Evolutionary conservation across 23 tunicate species (phyloP).

Genomic region (Clavelina lepadiformis): DNA sequence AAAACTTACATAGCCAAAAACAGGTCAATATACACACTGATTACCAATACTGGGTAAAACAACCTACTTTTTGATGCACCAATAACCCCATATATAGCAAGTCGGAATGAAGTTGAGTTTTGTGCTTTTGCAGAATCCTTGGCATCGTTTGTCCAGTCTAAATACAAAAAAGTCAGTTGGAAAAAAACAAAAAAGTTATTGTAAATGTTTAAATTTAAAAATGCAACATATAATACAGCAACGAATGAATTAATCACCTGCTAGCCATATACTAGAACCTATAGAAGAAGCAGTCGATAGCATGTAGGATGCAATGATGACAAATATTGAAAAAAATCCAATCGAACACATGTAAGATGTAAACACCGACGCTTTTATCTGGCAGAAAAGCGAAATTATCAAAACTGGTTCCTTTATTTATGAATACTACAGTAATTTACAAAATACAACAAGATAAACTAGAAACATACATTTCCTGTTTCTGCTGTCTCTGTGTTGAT

Average conservation of each 20-base stretch:
- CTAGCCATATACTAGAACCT: constrained; percentile 76
- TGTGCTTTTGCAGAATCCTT: constrained; percentile 47
- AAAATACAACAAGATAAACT: too few species aligned
- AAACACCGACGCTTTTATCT: constrained; percentile 75
- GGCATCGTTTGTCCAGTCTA: constrained; percentile 64
- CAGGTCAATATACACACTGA: too few species aligned
- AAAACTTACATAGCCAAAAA: too few species aligned
- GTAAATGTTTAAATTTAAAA: too few species aligned
- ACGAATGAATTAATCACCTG: constrained; percentile 44
- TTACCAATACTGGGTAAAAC: too few species aligned
- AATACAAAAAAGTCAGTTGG: background rate
- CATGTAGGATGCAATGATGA: constrained; percentile 45
- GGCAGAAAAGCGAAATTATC: constrained; percentile 1
- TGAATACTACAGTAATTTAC: too few species aligned
- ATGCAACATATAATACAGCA: too few species aligned
- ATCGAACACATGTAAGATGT: constrained; percentile 63
- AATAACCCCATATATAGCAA: constrained; percentile 57
- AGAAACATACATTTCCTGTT: constrained; percentile 80
- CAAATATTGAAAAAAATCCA: constrained; percentile 40
- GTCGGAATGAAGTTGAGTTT: constrained; percentile 26
- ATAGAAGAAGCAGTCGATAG: constrained; percentile 46
- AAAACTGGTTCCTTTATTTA: too few species aligned
- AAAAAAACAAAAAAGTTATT: too few species aligned
- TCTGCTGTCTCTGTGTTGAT: constrained; percentile 69
- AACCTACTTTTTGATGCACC: constrained; percentile 16